These are phyloP conservation scores for Nerophis ophidion DNA, from an alignment of 2,113 vertebrate genomes.

Conservation along the genomic window DNA sequence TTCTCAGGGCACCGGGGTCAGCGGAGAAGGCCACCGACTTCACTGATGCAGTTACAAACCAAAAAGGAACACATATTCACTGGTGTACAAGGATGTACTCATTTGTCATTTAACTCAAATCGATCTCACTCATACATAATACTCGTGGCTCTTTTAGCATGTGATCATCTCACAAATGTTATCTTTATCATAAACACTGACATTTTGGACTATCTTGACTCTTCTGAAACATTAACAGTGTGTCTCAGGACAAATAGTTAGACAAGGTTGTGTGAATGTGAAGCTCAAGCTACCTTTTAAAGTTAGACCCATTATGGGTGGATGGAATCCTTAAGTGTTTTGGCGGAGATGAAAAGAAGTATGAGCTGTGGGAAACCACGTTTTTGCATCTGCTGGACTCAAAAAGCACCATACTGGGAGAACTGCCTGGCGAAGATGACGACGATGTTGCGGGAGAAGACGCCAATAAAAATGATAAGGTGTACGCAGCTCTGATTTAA, in stretches of 20 bases:
- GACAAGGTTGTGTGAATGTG: too few relatives aligned
- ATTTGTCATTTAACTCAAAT: background rate
- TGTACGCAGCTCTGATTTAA: background rate
- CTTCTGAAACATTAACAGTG: too few relatives aligned
- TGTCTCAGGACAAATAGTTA: too few relatives aligned
- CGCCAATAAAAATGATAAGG: background rate
- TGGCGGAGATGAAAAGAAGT: background rate
- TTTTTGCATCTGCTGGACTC: background rate
- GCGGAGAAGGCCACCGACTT: constrained; percentile 51
- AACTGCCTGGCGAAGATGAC: background rate
- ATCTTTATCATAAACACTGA: too few relatives aligned
- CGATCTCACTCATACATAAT: background rate
- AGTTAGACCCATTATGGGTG: too few relatives aligned
- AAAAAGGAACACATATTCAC: background rate
- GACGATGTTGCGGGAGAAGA: background rate
- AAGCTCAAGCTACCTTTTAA: too few relatives aligned
- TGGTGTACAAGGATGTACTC: constrained; percentile 1
- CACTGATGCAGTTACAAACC: constrained; percentile 10
- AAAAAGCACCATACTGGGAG: background rate
- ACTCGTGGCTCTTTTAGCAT: background rate
- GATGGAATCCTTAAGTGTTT: background rate
- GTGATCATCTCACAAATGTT: background rate
- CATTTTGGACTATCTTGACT: too few relatives aligned
- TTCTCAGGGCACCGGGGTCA: constrained; percentile 46
- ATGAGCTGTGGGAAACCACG: background rate